A percentile compares a stretch with the other conserved stretches of the same genome.
phyloP scores from a whole-genome alignment of 2,797 vertebrate genomes.

The Gobio occitaniae region DNA sequence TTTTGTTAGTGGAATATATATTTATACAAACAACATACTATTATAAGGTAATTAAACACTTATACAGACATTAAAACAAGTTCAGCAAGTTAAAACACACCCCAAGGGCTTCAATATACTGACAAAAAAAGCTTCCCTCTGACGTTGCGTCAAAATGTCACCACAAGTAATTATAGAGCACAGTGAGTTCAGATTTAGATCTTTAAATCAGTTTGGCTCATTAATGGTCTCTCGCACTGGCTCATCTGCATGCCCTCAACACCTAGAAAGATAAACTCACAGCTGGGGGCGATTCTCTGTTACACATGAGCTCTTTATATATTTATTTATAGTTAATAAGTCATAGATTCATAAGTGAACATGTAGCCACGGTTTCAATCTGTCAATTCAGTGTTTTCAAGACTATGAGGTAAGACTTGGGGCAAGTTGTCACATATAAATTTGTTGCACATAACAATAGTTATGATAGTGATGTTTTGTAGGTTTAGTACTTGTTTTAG shows the following conservation, averaged over 20 bases:
- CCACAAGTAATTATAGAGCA: conserved; percentile 6
- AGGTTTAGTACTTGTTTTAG: neutral
- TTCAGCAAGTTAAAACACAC: conserved; percentile 4
- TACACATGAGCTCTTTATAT: neutral
- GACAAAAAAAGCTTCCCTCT: conserved; percentile 24
- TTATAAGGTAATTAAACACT: conserved; percentile 7
- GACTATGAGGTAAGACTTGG: neutral
- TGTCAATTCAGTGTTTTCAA: neutral
- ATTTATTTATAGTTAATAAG: neutral
- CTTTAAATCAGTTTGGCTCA: conserved; percentile 32
- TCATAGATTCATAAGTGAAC: conserved; percentile 3
- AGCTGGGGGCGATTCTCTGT: neutral
- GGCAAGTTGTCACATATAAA: conserved; percentile 11
- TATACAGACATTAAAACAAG: neutral
- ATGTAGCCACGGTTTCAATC: conserved; percentile 4
- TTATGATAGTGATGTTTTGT: neutral
- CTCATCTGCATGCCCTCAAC: conserved; percentile 4
- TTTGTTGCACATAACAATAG: neutral
- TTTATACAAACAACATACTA: neutral
- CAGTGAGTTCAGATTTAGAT: conserved; percentile 25
- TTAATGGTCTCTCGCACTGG: conserved; percentile 15
- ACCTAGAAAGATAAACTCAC: conserved; percentile 16
- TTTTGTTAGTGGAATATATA: neutral
- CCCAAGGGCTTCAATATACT: neutral
- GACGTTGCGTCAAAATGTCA: conserved; percentile 35